Conservation (phyloP, 2,797 vertebrate species). For the Platalea minor region DNA sequence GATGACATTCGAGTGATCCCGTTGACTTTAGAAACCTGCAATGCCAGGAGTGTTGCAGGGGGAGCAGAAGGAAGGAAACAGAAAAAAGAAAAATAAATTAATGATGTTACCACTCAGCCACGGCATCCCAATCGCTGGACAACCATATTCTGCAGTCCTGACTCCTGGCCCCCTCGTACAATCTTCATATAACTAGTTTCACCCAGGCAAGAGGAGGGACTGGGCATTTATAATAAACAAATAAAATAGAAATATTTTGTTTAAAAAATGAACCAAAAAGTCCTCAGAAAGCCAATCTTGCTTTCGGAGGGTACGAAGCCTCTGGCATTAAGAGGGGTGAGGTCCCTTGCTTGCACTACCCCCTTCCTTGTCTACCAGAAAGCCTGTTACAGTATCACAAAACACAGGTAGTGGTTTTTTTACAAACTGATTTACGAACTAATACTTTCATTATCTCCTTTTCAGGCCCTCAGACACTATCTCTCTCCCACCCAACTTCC, state of each 20-base stretch:
- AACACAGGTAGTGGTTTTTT: not conserved
- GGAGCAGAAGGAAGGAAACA: conserved; percentile 23
- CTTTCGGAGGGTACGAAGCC: not conserved
- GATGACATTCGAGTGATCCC: conserved; percentile 90
- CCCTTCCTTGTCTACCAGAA: not conserved
- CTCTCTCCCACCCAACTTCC: not conserved
- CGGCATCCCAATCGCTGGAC: not conserved
- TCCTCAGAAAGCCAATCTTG: not conserved
- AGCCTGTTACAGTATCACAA: not conserved
- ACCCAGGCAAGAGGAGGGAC: not conserved
- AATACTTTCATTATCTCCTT: not conserved
- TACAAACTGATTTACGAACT: not conserved
- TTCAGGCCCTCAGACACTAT: not conserved
- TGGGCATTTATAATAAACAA: not conserved
- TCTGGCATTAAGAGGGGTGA: not conserved
- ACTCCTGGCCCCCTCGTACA: not conserved
- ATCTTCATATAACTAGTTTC: not conserved
- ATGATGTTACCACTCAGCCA: not conserved
- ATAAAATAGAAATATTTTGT: not conserved
- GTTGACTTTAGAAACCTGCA: conserved; percentile 94
- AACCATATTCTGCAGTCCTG: not conserved
- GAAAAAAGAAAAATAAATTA: conserved; percentile 38
- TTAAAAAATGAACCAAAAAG: not conserved
- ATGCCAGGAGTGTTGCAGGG: not conserved
- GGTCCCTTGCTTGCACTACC: not conserved